phyloP scores from a whole-genome alignment of 2,113 vertebrate genomes.

The Phylloscopus trochiloides region DNA sequence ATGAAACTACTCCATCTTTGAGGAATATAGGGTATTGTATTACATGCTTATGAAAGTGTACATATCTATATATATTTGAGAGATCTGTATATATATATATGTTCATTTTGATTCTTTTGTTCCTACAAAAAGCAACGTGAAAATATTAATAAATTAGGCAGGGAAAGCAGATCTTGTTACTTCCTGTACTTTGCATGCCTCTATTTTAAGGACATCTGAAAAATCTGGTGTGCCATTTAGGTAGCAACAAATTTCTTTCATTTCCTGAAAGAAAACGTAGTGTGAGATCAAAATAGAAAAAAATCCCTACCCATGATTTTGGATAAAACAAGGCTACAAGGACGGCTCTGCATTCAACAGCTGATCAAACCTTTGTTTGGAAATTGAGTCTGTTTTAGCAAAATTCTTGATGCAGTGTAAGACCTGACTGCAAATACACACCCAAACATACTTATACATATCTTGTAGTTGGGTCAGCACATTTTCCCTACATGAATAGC shows the following conservation, averaged over 20 bases:
- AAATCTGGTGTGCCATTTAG: background rate
- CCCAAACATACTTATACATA: background rate
- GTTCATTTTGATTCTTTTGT: background rate
- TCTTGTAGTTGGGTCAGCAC: background rate
- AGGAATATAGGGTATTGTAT: background rate
- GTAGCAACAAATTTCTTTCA: background rate
- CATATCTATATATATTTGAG: background rate
- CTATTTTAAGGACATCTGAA: background rate
- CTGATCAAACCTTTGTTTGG: background rate
- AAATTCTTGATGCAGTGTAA: background rate
- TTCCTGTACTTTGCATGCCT: background rate
- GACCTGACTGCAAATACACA: background rate
- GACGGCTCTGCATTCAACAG: background rate
- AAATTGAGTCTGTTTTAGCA: background rate
- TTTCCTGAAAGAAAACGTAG: background rate
- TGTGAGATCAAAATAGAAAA: background rate
- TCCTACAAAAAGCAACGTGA: conserved; percentile 9
- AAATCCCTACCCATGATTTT: background rate
- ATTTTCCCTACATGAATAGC: background rate
- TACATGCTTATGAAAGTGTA: background rate
- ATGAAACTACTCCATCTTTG: conserved; percentile 24
- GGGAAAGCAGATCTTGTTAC: conserved; percentile 24
- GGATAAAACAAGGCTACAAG: background rate
- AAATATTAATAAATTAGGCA: background rate
- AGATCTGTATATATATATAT: background rate